phyloP scores from a whole-genome alignment of 2,797 vertebrate species.

The Paratrypauchen microcephalus region DNA sequence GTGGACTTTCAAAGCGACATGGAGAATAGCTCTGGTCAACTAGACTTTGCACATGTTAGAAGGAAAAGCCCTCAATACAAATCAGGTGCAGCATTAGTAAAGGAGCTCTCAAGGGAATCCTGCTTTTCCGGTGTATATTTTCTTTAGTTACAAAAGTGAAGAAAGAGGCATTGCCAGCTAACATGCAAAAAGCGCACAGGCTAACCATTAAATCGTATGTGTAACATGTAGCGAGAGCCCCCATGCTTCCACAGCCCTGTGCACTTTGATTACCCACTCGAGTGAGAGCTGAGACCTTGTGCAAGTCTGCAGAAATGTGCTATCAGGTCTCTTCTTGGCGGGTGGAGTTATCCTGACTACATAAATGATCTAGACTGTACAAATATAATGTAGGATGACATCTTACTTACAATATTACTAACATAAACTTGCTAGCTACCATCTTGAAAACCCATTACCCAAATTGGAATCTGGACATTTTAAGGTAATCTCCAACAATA shows the following conservation, averaged over 20 bases:
- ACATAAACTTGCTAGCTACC: no score
- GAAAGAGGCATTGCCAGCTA: constrained; percentile 2
- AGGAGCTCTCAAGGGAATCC: constrained; percentile 6
- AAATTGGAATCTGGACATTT: background rate
- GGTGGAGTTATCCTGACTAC: background rate
- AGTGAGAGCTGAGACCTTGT: constrained; percentile 7
- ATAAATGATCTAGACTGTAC: background rate
- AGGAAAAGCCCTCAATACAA: background rate
- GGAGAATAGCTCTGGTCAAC: constrained; percentile 1
- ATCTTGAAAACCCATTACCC: no score
- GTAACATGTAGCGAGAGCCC: constrained; percentile 27
- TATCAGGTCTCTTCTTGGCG: constrained; percentile 20
- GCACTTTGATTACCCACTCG: constrained; percentile 25
- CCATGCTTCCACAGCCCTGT: constrained; percentile 35
- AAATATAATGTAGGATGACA: constrained; percentile 4
- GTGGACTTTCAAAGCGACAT: background rate
- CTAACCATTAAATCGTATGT: constrained; percentile 46
- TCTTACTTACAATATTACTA: background rate
- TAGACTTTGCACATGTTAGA: constrained; percentile 2
- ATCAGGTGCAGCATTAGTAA: constrained; percentile 1
- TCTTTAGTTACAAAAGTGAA: constrained; percentile 15
- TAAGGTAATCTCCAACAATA: background rate
- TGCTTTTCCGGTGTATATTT: constrained; percentile 14
- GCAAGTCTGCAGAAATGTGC: constrained; percentile 14
- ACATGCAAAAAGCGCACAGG: constrained; percentile 31